Base-by-base conservation (phyloP, 2,797 vertebrate species). In the Corythornis leucogaster region DNA sequence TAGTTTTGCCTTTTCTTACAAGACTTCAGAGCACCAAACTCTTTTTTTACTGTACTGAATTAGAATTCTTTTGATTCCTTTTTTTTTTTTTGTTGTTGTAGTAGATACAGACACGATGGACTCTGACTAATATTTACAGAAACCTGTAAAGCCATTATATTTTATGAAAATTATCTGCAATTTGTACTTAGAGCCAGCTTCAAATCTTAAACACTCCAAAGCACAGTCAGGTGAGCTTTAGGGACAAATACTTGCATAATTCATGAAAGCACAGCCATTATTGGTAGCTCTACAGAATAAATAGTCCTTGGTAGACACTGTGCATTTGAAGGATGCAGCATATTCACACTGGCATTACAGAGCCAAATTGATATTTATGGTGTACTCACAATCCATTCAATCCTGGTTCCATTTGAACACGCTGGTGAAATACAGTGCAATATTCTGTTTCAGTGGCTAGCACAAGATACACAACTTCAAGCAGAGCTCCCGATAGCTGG, bases 351-450 rank as follows among this genome's bases (percentile, higher is more conserved):
- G 51, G 86, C 90, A 75, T 69, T 93, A 87, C 6, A 76, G 43
- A 92, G 48, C 61, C 55, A 95, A 95, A 93, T 92, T 89, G 87
- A n/a, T 92, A 92, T 94, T 95, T 94, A 96, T 85, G 66, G 80
- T 68, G 58, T 71, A 68, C 81, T 94, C 75, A 66, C 86, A 80
- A 87, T 63, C 84, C 70, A 71, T 85, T 89, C 89, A 45, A 42
- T 87, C 89, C 87, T 64, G 46, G 62, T 92, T 92, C 80, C 66
- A 74, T 85, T 75, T 80, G 90, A 94, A 80, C 73, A 90, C 66
- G 16, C 73, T 59, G 55, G 66, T 90, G 88, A 91, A 93, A 89
- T 78, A 90, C 46, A 78, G 78, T 18, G 40, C 81, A 90, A 85
- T 73, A 92, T 63, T 79, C 80, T 53, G 22, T 75, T 92, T 73